Evolutionary conservation across 2,113 vertebrate species (phyloP), one percentile per base, ranked within the genome.

Genomic region (Muntiacus reevesi): DNA sequence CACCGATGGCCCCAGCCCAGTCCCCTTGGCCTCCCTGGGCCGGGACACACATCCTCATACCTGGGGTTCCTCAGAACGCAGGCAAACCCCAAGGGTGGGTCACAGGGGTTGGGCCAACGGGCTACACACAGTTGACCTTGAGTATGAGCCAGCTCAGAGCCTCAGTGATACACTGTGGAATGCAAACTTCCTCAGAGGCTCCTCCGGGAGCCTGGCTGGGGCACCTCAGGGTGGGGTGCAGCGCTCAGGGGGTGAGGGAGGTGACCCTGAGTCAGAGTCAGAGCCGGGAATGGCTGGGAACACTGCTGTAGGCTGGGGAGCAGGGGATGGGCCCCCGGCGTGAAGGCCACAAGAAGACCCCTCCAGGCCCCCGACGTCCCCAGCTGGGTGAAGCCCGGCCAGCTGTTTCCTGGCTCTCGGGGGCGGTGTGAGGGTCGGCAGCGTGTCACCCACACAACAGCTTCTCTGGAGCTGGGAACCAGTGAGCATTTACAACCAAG

Each of bases 41-140:
- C 67, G 6, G 25, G 43, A 25, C 10, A 54, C 27, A 95, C 88
- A 91, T 94, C 97, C 95, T 97, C 98, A 91, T 98, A 91, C 93
- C 93, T 91, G 57, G 47, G 87, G 97, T 97, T 98, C 96, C 89
- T 91, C 40, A 78, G 45, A 40, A 36, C 7, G 60, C 45, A 82
- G 91, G 74, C 97, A 95, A 86, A 55, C 79, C 89, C 45, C 45
- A 50, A 96, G 92, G 96, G 87, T 87, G 94, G 89, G 95, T 96
- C 92, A 45, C 74, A 81, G 59, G 59, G 95, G 93, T 62, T 76
- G 54, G 94, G 92, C 92, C 93, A 82, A 81, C 30, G 30, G 84
- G 88, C 45, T 54, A 43, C 1, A 25, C 86, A 27, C 5, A 30
- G 85, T 36, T 98, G 89, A 87, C 74, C 92, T 92, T 84, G 95